Evolutionary conservation across 2,113 vertebrate genomes (phyloP), one percentile per base, ranked within the genome.

Genomic region (Melospiza georgiana): DNA sequence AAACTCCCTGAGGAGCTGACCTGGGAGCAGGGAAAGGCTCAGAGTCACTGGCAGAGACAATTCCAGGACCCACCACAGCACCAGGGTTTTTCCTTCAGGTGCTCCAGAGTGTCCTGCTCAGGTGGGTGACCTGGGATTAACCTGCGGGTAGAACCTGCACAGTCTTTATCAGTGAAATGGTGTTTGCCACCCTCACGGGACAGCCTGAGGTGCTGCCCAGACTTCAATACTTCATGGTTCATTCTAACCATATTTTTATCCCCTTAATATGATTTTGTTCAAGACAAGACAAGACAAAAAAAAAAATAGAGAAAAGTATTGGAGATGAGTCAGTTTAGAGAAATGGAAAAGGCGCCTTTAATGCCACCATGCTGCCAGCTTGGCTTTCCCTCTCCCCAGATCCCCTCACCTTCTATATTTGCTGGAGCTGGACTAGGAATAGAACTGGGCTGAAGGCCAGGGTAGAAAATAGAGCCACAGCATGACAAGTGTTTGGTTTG

Each of bases 1-100:
- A 3, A 13, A 16, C 27, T 80, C 21, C 39, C 0, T 2, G 2
- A n/a, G 51, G 55, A 81, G 41, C 17, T 62, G 75, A 39, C 10
- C 43, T 19, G 35, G 67, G 61, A 35, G 65, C 48, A 82, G 65
- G 69, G 71, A 48, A 51, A 75, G 61, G 23, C 63, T 88, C 13
- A 4, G 17, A 46, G 27, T 28, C 25, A 8, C 25, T 31, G 2
- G 44, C 61, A 44, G 0, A 18, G 75, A 3, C 0, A 11, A 11
- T 37, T 54, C 46, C 65, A 58, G 77, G 31, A 58, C 12, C 63
- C 33, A 11, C 3, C 44, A 15, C 6, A 2, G 35, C 6, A 0
- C 46, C 0, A 0, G 33, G 20, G 3, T 28, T 8, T 0, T 15
- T 15, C 39, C 62, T 75, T 8, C 33, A 3, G 41, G 27, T 30